These are phyloP conservation scores for Lasius platythorax DNA, from an alignment of 2,888 invertebrate species.

Conservation along the genomic window DNA sequence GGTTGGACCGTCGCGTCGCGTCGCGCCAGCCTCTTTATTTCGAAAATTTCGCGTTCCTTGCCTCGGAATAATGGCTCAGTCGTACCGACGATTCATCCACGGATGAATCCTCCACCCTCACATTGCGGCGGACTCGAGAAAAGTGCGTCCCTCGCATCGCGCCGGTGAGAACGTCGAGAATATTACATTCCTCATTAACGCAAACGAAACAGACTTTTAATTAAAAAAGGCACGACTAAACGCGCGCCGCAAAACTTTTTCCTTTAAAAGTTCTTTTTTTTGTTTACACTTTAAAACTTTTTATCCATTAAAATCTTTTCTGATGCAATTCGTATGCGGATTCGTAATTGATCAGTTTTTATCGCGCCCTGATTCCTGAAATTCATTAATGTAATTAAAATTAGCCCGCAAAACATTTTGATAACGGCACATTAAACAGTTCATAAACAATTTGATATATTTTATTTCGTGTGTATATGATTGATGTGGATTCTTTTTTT, in stretches of 20 bases:
- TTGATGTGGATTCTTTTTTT: background rate
- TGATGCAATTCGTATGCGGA: background rate
- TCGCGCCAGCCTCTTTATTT: constrained; percentile 78
- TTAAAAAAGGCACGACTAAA: background rate
- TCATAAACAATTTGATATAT: background rate
- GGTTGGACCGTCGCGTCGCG: constrained; percentile 31
- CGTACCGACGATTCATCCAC: constrained; percentile 71
- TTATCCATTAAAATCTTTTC: background rate
- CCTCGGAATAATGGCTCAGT: constrained; percentile 67
- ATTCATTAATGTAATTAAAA: constrained; percentile 10
- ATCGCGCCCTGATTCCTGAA: background rate
- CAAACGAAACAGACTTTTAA: constrained; percentile 31
- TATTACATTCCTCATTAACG: constrained; percentile 50
- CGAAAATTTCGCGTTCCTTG: constrained; percentile 81
- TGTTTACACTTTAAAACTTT: constrained; percentile 1
- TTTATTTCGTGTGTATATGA: background rate
- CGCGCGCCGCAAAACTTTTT: background rate
- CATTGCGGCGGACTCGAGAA: constrained; percentile 43
- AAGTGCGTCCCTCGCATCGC: constrained; percentile 59
- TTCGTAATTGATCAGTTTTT: background rate
- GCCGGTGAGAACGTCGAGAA: background rate
- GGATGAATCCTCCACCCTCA: constrained; percentile 57
- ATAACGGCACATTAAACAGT: background rate
- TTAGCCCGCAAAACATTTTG: background rate
- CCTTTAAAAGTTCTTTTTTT: background rate